Evolutionary conservation across 2,113 vertebrate genomes (phyloP).

Genomic region (Gorilla gorilla): DNA sequence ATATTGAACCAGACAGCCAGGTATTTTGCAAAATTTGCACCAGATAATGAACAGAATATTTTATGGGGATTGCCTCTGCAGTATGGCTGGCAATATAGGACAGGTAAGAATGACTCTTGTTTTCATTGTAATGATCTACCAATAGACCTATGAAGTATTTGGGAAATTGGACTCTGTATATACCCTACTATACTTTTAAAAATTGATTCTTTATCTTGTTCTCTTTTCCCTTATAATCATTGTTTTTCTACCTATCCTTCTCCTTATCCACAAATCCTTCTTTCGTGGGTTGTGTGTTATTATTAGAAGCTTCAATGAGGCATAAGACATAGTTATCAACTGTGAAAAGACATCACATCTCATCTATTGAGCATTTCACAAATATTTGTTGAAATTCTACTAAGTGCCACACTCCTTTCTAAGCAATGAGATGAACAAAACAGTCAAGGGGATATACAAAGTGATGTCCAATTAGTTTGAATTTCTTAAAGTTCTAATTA

Average conservation of each 20-base stretch:
- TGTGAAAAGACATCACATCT: not conserved
- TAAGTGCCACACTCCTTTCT: not conserved
- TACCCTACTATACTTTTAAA: not conserved
- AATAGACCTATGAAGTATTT: not conserved
- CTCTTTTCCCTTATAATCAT: not conserved
- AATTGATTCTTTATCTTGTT: not conserved
- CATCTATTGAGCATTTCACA: not conserved
- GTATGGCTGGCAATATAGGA: slow-evolving; percentile 89
- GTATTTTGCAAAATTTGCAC: slow-evolving; percentile 84
- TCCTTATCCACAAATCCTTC: not conserved
- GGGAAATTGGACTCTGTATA: not conserved
- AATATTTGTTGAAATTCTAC: not conserved
- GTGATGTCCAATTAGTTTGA: not conserved
- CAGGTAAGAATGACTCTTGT: slow-evolving; percentile 82
- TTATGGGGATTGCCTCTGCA: slow-evolving; percentile 92
- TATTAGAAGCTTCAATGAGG: not conserved
- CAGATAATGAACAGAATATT: slow-evolving; percentile 81
- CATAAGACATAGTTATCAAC: not conserved
- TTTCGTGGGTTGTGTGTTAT: not conserved
- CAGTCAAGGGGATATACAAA: not conserved
- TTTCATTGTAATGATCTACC: not conserved
- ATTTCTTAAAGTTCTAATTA: not conserved
- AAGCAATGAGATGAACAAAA: not conserved
- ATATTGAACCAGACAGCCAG: slow-evolving; percentile 84
- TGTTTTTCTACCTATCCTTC: not conserved